Evolutionary conservation across 2,113 vertebrate genomes (phyloP), one percentile per base, ranked within the genome.

Genomic region (Triplophysa siluroides): DNA sequence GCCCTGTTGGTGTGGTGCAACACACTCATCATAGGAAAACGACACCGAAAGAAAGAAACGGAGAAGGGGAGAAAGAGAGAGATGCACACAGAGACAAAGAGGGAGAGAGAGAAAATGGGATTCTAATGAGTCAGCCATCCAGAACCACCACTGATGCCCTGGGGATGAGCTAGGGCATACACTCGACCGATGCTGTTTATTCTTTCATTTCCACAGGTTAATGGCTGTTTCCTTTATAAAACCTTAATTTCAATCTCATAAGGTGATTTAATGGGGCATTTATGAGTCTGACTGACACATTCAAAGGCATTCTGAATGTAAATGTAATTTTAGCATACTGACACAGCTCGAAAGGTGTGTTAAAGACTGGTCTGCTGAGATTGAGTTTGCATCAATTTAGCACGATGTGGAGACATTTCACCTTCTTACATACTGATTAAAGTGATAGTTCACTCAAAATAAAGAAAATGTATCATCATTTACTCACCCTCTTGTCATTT

Each of bases 111-210:
- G 73, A 72, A 54, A 82, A 61, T 56, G 78, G 45, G 66, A 76
- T 73, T 77, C 52, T 83, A 85, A 85, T 79, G 76, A 85, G 78
- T 85, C 67, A 78, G 76, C 47, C 78, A 83, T 75, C 78, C 76
- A 76, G 83, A 87, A 83, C 81, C 74, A 64, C 58, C 12, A 26
- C 63, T 41, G 43, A 56, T 73, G 54, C 79, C 80, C 54, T 16
- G 18, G 54, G 54, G 79, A 67, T 84, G 69, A 82, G 70, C 65
- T 45, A 47, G 60, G 60, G 67, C 79, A 83, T 45, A 75, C 29
- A 66, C 63, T 68, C 60, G 69, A 64, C 62, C 71, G 74, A 65
- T 19, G 80, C 38, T 83, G 83, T 78, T 81, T 85, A 80, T 83
- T 79, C 68, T 70, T 67, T 72, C 71, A 63, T 71, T 75, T 81